Conservation (phyloP, 2,113 vertebrate species). For the Calonectris borealis region DNA sequence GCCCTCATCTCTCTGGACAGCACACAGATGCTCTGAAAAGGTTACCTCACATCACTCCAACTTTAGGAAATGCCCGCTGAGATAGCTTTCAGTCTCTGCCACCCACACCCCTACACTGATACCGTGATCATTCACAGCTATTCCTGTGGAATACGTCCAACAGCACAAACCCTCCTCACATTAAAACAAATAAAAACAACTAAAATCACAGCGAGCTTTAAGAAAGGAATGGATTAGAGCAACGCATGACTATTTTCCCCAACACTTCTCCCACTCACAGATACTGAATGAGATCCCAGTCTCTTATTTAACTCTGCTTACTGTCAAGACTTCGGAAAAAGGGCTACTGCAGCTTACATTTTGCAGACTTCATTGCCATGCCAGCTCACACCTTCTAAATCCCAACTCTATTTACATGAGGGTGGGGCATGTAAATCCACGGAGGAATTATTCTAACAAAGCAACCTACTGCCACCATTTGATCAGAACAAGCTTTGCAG, state of each 20-base stretch:
- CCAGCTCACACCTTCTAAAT: conserved; percentile 52
- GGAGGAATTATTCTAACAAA: not conserved
- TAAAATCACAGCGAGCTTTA: not conserved
- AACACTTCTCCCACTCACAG: conserved; percentile 20
- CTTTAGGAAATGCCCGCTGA: not conserved
- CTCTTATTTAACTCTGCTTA: conserved; percentile 31
- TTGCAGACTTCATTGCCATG: conserved; percentile 13
- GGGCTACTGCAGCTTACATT: not conserved
- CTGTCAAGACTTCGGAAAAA: conserved; percentile 39
- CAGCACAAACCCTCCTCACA: not conserved
- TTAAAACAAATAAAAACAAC: not conserved
- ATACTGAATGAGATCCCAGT: conserved; percentile 40
- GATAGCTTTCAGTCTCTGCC: not conserved
- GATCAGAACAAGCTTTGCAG: conserved; percentile 43
- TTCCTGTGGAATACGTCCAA: not conserved
- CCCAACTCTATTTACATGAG: not conserved
- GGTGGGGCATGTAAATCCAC: not conserved
- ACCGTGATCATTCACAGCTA: not conserved
- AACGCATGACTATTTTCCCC: not conserved
- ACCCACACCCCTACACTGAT: not conserved
- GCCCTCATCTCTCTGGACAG: not conserved
- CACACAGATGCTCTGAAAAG: not conserved
- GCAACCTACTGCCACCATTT: conserved; percentile 54
- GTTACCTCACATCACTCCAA: not conserved
- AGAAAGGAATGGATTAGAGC: not conserved